Evolutionary conservation across 2,797 vertebrate species (phyloP), one percentile per base, ranked within the genome.

Genomic region (Bradypodion ventrale): DNA sequence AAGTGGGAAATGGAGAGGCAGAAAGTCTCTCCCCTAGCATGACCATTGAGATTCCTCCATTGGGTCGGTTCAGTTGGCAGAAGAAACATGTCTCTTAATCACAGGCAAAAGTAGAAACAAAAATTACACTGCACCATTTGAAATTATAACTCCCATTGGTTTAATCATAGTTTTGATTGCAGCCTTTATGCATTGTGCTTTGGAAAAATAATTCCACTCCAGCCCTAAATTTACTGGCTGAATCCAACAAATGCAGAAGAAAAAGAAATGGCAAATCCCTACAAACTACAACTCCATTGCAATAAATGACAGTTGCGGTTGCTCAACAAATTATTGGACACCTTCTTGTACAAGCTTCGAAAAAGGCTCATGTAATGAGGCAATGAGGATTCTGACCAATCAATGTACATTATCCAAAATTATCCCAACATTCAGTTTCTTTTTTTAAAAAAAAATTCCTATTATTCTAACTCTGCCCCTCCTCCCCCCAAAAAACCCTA

Each of bases 401-500:
- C 52, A 56, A 56, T 63, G 62, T 7, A 56, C 46, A 83, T 75
- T 70, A 85, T 68, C 86, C 87, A 85, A 89, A 89, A 89, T 93
- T 88, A 89, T 90, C 79, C 84, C 76, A 87, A 70, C 85, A 93
- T 94, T 92, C 87, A 89, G 52, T 56, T 56, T 56, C 52, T 56
- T 56, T 13, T 56, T 56, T 13, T 2, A 19, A 4, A 56, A 4
- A 56, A 56, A n/a, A n/a, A n/a, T 2, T 56, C 21, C 13, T 56
- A 19, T 16, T 16, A 56, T 56, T 19, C 52, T 56, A 56, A 90
- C 83, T 83, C 88, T 25, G 27, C 40, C 37, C 37, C 7, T 40
- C 78, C 59, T 91, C 77, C 83, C 78, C 81, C 46, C 76, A 21
- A 21, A 37, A n/a, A 68, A 80, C 79, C 69, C 62, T 89, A 87